phyloP scores from a whole-genome alignment of 2,888 invertebrate species.

The Metellina segmentata region DNA sequence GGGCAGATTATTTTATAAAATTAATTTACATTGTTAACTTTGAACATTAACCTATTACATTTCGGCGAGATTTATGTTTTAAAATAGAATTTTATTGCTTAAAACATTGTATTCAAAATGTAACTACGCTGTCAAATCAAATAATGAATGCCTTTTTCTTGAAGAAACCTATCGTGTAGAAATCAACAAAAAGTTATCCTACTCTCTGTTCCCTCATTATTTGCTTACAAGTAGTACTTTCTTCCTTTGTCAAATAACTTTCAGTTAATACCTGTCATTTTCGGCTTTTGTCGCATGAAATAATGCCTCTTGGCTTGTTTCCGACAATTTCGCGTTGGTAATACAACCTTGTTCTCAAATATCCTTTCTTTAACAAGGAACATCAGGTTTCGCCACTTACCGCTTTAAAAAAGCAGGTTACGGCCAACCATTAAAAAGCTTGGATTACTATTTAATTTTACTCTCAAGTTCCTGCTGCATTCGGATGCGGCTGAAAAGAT shows the following conservation, averaged over 20 bases:
- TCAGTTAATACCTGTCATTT: constrained; percentile 27
- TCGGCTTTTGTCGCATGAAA: constrained; percentile 36
- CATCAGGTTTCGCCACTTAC: background rate
- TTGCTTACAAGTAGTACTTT: background rate
- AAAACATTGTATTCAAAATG: too few relatives aligned
- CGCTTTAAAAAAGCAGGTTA: constrained; percentile 10
- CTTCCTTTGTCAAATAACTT: background rate
- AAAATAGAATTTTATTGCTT: too few relatives aligned
- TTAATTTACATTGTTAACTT: too few relatives aligned
- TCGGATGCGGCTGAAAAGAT: too few relatives aligned
- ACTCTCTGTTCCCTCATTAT: background rate
- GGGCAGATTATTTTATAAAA: too few relatives aligned
- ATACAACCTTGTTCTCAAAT: constrained; percentile 59
- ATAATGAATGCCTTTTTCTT: too few relatives aligned
- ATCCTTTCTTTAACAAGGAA: constrained; percentile 29
- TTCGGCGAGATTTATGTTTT: too few relatives aligned
- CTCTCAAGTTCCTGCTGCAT: too few relatives aligned
- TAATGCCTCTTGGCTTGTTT: constrained; percentile 23
- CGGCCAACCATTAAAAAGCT: constrained; percentile 15
- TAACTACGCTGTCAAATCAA: too few relatives aligned
- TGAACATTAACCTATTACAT: too few relatives aligned
- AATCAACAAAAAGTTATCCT: background rate
- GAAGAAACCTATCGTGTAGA: background rate
- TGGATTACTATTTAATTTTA: too few relatives aligned
- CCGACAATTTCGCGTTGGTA: constrained; percentile 22